Conservation (phyloP, 2,888 invertebrate genomes). For the Pterobdella sp. region DNA sequence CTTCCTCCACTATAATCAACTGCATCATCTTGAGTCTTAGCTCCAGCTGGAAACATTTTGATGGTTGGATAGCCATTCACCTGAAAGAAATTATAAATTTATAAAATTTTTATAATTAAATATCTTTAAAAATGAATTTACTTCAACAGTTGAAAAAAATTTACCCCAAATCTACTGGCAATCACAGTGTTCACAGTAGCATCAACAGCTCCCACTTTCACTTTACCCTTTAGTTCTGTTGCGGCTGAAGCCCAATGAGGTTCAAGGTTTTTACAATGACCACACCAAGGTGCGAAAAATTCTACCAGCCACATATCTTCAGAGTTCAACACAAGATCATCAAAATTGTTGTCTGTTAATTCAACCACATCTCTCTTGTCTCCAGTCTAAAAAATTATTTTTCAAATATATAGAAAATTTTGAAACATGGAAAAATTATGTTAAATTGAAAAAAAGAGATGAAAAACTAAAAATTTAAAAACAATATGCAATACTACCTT, state of each 20-base stretch:
- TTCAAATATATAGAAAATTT: no score
- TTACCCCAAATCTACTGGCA: conserved; percentile 69
- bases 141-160: no score
- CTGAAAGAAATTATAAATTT: conserved; percentile 39
- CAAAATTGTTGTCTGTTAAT: conserved; percentile 90
- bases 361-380: conserved; percentile 67
- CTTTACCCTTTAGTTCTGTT: conserved; percentile 82
- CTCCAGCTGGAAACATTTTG: conserved; percentile 71
- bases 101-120: neutral
- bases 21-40: conserved; percentile 50
- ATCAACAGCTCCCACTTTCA: conserved; percentile 86
- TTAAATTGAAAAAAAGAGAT: no score
- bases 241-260: conserved; percentile 96
- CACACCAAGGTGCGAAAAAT: conserved; percentile 82
- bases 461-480: neutral
- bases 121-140: no score
- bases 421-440: neutral
- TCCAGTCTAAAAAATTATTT: conserved; percentile 36
- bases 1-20: conserved; percentile 84
- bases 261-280: conserved; percentile 70
- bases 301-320: conserved; percentile 95
- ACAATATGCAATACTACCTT: neutral
- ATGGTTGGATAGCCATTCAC: conserved; percentile 92
- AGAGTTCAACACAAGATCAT: conserved; percentile 77
- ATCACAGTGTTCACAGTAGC: conserved; percentile 80